Evolutionary conservation across 2,113 vertebrate genomes (phyloP).

Genomic region (Oryzias melastigma): DNA sequence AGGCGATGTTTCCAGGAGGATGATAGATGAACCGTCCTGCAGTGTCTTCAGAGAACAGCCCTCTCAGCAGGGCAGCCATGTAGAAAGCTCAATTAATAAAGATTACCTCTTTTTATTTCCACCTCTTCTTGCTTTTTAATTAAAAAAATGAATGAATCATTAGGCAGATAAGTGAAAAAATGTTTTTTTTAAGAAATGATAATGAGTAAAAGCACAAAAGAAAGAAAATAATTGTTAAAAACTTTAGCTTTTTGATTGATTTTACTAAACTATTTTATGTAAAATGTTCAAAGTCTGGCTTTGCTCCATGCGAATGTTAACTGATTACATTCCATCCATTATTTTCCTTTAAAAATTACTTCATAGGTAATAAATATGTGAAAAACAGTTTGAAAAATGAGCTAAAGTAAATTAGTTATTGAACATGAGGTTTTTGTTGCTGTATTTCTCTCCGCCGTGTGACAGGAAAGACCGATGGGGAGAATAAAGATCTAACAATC

Average conservation of each 20-base stretch:
- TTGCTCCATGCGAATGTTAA: no score
- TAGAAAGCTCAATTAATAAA: slow-evolving; percentile 71
- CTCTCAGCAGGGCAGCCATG: slow-evolving; percentile 53
- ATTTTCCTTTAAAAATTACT: not conserved
- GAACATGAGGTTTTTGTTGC: slow-evolving; percentile 37
- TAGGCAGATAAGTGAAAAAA: slow-evolving; percentile 12
- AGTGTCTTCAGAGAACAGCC: slow-evolving; percentile 49
- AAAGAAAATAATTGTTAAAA: not conserved
- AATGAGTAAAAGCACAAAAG: not conserved
- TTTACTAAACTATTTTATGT: not conserved
- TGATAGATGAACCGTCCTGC: slow-evolving; percentile 62
- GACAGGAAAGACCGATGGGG: slow-evolving; percentile 39
- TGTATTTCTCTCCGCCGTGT: slow-evolving; percentile 45
- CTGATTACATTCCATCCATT: no score
- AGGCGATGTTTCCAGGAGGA: slow-evolving; percentile 54
- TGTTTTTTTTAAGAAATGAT: not conserved
- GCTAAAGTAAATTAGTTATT: slow-evolving; percentile 63
- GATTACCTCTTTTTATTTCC: slow-evolving; percentile 55
- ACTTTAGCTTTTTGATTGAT: slow-evolving; percentile 1
- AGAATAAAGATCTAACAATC: slow-evolving; percentile 32
- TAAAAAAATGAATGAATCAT: slow-evolving; percentile 56
- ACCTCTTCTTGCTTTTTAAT: slow-evolving; percentile 59
- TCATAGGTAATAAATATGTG: not conserved
- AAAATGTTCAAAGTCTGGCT: not conserved
- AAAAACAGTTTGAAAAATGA: slow-evolving; percentile 36